Base-by-base conservation (phyloP, 2,797 vertebrate species). In the Pristis pectinata region DNA sequence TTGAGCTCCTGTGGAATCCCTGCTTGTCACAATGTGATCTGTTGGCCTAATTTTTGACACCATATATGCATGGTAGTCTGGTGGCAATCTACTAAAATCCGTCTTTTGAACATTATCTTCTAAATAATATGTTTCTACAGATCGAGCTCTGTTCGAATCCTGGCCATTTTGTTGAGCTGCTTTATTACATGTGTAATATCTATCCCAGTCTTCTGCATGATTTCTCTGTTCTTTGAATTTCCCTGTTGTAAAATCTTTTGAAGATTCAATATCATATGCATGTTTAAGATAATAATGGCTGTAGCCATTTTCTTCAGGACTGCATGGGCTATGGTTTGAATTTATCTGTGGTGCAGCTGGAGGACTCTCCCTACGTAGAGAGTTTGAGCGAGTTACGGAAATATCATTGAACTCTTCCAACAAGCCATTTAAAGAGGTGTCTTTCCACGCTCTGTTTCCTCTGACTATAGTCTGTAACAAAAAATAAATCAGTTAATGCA, bases 361-460 rank as follows among this genome's bases (percentile, higher is more conserved):
- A 0, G 98, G 99, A 80, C 99, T 99, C 96, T 99, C 99, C 95
- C 99, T 99, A 91, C 99, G 97, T 94, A 99, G 97, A 67, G 99
- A 99, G 96, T 99, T 99, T 96, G 99, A 99, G 70, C 99, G 98
- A 0, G 99, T 99, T 95, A 99, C 99, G 0, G 99, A 99, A 96
- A 99, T 99, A 96, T 98, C 99, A 98, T 99, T 98, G 0, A 99
- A 99, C 95, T 99, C 99, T 96, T 99, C 99, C 67, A 99, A 97
- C 89, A 99, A 97, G 95, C 99, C 99, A 0, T 99, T 99, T 96
- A 99, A 99, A 95, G 98, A 98, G 53, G 98, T 97, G 85, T 99
- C 99, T 96, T 98, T 98, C 95, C 98, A 98, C 13, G 98, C 98
- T 95, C 98, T 98, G 96, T 98, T 99, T 95, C 99, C 99, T 96